Percentiles rank a stretch among this genome's conserved stretches.
Conservation (phyloP, 2,797 vertebrate species). For the Falco peregrinus region DNA sequence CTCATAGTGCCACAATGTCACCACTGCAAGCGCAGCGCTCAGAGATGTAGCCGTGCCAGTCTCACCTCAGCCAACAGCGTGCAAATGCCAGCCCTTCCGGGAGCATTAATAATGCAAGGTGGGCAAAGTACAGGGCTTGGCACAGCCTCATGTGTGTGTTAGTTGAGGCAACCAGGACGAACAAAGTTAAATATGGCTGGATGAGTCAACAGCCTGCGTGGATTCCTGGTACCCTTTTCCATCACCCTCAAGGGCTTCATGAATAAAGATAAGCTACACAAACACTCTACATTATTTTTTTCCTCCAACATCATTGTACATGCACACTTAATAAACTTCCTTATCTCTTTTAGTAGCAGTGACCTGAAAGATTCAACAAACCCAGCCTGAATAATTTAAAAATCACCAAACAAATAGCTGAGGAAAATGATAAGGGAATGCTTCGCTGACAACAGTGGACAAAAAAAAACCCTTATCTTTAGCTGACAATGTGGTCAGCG, state of each 20-base stretch:
- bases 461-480: slow-evolving; percentile 39
- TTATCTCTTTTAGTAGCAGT: slow-evolving; percentile 73
- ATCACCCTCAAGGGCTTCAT: slow-evolving; percentile 79
- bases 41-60: background rate
- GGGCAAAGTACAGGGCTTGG: slow-evolving; percentile 39
- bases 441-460: slow-evolving; percentile 18
- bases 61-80: slow-evolving; percentile 28
- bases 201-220: background rate
- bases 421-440: slow-evolving; percentile 54
- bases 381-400: slow-evolving; percentile 56
- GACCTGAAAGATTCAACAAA: slow-evolving; percentile 70
- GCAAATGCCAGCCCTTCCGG: slow-evolving; percentile 30
- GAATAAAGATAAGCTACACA: slow-evolving; percentile 77
- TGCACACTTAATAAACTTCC: slow-evolving; percentile 71
- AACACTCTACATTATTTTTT: slow-evolving; percentile 15
- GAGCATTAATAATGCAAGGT: slow-evolving; percentile 61
- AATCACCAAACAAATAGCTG: slow-evolving; percentile 39
- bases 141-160: slow-evolving; percentile 24
- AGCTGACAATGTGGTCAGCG: background rate
- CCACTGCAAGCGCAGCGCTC: background rate
- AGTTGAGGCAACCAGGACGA: slow-evolving; percentile 47
- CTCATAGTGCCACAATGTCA: slow-evolving; percentile 33
- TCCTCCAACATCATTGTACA: slow-evolving; percentile 14
- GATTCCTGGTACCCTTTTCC: slow-evolving; percentile 71
- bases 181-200: slow-evolving; percentile 47